These are phyloP conservation scores for Sapayoa aenigma DNA, from an alignment of 2,113 vertebrate genomes.

Conservation along the genomic window DNA sequence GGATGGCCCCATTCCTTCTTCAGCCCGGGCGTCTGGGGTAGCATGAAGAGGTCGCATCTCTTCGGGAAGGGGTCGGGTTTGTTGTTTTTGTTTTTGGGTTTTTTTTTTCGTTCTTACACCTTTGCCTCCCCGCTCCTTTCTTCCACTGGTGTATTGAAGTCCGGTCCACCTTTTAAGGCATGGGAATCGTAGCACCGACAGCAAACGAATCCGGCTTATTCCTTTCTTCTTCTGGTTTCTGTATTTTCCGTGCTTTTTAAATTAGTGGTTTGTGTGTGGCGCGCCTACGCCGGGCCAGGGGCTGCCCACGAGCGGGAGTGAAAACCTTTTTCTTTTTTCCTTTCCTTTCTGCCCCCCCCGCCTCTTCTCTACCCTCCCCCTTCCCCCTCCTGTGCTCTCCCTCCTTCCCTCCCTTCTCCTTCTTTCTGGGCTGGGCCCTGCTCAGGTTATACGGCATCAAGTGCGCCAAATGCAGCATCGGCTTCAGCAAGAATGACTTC, in stretches of 20 bases:
- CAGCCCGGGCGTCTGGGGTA: neutral
- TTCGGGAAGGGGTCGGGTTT: neutral
- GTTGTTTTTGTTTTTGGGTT: neutral
- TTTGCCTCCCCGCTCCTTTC: neutral
- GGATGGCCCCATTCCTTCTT: neutral
- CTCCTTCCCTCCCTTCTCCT: neutral
- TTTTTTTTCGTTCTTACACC: neutral
- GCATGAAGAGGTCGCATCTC: neutral
- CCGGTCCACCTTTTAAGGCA: neutral
- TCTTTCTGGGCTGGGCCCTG: neutral
- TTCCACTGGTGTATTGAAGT: neutral
- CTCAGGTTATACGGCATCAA: constrained; percentile 95
- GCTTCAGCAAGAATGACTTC: constrained; percentile 99
- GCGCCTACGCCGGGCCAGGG: neutral
- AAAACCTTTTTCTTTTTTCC: constrained; percentile 11
- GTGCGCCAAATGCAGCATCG: constrained; percentile 98
- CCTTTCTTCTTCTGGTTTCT: neutral
- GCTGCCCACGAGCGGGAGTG: neutral
- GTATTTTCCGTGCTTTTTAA: neutral
- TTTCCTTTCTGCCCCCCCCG: neutral
- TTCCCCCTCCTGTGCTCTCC: neutral
- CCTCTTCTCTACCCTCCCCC: neutral
- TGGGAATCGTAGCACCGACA: neutral
- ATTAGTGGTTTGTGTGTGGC: neutral
- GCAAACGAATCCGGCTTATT: neutral